These are phyloP conservation scores for Tokudaia muenninki DNA, from an alignment of 2,797 vertebrate genomes.

Conservation along the genomic window DNA sequence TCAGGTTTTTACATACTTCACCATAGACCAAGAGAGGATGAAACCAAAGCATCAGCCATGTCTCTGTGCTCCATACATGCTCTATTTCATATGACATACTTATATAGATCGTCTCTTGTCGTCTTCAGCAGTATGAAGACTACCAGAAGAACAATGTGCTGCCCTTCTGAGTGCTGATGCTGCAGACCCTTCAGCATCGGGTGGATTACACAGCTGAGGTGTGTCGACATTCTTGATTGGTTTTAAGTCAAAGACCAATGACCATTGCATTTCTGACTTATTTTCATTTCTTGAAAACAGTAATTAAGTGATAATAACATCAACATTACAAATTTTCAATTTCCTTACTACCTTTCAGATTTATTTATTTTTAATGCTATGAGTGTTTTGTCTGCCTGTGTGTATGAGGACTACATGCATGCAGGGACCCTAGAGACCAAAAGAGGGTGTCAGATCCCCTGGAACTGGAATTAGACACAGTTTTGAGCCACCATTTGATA, in stretches of 20 bases:
- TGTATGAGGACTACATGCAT: neutral
- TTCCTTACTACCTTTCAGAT: neutral
- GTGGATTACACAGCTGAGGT: neutral
- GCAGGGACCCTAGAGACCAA: neutral
- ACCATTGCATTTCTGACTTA: constrained; percentile 6
- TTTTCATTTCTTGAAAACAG: constrained; percentile 36
- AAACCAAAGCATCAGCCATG: constrained; percentile 17
- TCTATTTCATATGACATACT: neutral
- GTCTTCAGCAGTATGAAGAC: constrained; percentile 8
- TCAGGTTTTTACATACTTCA: neutral
- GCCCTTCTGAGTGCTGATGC: neutral
- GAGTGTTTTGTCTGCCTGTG: neutral
- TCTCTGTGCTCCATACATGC: neutral
- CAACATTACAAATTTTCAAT: constrained; percentile 4
- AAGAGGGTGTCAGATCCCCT: neutral
- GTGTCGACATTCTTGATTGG: neutral
- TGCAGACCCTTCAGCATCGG: neutral
- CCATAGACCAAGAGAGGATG: neutral
- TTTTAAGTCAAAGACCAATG: constrained; percentile 5
- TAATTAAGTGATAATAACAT: neutral
- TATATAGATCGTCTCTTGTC: neutral
- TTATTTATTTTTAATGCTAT: neutral
- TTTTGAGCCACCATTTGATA: neutral
- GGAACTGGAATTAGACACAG: neutral
- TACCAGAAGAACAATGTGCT: neutral